Base-by-base conservation (phyloP, 2,797 vertebrate genomes). In the Sciurus carolinensis region DNA sequence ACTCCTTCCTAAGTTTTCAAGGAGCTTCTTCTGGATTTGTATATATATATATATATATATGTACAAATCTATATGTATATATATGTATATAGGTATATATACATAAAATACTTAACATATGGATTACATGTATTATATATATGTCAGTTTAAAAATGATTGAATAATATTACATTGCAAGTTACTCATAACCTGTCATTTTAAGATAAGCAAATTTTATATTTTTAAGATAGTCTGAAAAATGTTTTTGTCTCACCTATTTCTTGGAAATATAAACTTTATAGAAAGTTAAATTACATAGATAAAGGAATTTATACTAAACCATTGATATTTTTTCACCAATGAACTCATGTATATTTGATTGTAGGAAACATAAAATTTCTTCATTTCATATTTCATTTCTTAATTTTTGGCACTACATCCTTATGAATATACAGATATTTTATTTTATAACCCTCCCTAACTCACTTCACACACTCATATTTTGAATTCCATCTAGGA, bases 401-500 rank as follows among this genome's bases (percentile, higher is more conserved):
- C 52, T 76, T 86, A 28, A 71, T 42, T 54, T 50, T 39, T 69
- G 7, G 20, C 59, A 10, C 22, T 67, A 36, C 3, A 64, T 17
- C 3, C 30, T n/a, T 1, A 50, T 59, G 64, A 67, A 50, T 80
- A 42, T 47, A 30, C 47, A 76, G 6, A 4, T 52, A 15, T 64
- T 69, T 94, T 77, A 2, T 75, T 66, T 72, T 88, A 44, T 7
- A 76, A 9, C 44, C 30, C 2, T 67, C 39, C 20, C 8, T 57
- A 39, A 28, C 26, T 80, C 10, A 92, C 11, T 87, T 81, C 50
- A 87, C 7, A 39, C 12, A 12, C 20, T 67, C 57, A 54, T 57
- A 82, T 82, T 91, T 91, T 95, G n/a, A 81, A 69, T 39, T 87
- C 28, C 10, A 62, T 84, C 83, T 77, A n/a, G 71, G 71, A 77